Evolutionary conservation across 2,888 invertebrate species (phyloP), one percentile per base, ranked within the genome.

Genomic region (Ectemnius cavifrons): DNA sequence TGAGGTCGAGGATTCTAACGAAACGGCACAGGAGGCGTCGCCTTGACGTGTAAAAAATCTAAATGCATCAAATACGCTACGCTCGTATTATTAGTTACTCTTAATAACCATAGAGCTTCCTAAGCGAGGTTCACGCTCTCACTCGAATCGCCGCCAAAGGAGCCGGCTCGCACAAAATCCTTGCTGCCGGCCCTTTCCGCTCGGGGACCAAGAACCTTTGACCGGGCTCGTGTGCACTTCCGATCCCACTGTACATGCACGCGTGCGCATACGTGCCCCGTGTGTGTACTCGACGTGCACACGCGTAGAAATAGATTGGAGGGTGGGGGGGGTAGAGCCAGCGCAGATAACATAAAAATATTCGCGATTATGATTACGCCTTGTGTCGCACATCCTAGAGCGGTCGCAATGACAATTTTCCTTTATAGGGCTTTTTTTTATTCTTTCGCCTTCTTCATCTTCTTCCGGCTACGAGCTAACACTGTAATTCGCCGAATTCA

Each of bases 1-100:
- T 63, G 60, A 73, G 80, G 73, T 71, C 47, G 77, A 63, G 64
- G 67, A 75, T 66, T 64, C 69, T 71, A 83, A 83, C 77, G 70
- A 73, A 84, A 86, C 77, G 71, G 70, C 68, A 78, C 80, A 79
- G 78, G 82, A 84, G 84, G 79, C 81, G 75, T 83, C 71, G 81
- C 69, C 78, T 84, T 82, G 81, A 87, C 83, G 85, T 88, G 88
- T 89, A 88, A 85, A 89, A 89, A 89, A 89, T 89, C 88, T 89
- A 89, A 86, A 87, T 84, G 85, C 83, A 81, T 77, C 82, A 76
- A 82, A 82, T 78, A 62, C 76, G 79, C 83, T 84, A 81, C 77
- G 57, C 72, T 72, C 69, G 63, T 72, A 70, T 78, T 63, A 65
- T 66, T 61, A 14, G 65, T 77, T 52, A 52, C 52, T 63, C 67